phyloP scores from a whole-genome alignment of 2,113 vertebrate species.

The Rhynchopsitta pachyrhyncha region DNA sequence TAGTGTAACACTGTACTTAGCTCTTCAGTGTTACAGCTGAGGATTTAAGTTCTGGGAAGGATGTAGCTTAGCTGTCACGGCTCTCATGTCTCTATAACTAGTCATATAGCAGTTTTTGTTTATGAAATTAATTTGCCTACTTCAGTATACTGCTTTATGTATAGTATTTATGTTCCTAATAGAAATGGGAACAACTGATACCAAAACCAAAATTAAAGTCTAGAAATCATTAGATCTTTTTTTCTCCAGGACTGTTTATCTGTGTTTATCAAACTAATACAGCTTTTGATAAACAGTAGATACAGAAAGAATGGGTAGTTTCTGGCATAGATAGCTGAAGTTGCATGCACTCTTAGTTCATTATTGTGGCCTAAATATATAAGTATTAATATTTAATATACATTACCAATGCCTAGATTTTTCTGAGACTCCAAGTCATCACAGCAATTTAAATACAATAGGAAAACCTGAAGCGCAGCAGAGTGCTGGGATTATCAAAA shows the following conservation, averaged over 20 bases:
- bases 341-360: background rate
- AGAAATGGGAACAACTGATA: background rate
- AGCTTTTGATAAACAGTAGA: background rate
- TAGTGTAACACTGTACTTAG: slow-evolving; percentile 19
- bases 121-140: slow-evolving; percentile 16
- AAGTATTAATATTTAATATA: background rate
- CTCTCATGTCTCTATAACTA: background rate
- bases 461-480: background rate
- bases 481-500: background rate
- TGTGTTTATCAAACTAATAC: background rate
- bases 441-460: background rate
- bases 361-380: background rate
- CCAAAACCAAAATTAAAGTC: background rate
- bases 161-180: background rate
- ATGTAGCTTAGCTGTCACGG: slow-evolving; percentile 48
- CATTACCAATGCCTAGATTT: background rate
- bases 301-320: background rate
- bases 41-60: slow-evolving; percentile 47
- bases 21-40: slow-evolving; percentile 27
- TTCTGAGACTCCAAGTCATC: background rate
- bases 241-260: background rate
- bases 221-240: slow-evolving; percentile 8
- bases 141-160: background rate
- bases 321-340: background rate
- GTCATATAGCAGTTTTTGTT: slow-evolving; percentile 7